Evolutionary conservation across 2,797 vertebrate species (phyloP), one percentile per base, ranked within the genome.

Genomic region (Leuciscus waleckii): DNA sequence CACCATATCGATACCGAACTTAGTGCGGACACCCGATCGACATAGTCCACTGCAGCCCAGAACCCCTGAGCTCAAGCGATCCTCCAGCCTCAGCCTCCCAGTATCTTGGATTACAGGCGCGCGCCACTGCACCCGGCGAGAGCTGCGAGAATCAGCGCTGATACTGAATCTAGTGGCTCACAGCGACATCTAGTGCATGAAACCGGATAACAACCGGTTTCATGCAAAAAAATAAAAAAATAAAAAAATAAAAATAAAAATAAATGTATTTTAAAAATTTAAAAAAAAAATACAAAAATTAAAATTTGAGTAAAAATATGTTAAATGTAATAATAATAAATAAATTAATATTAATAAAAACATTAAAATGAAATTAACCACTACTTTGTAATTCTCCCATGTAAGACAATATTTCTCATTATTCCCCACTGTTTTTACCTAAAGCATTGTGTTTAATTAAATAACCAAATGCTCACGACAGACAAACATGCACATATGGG

Each of bases 1-100:
- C 87, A 89, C 87, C 88, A 89, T 89, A 90, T 89, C 90, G 88
- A 89, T 87, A 81, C 85, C 87, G 86, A 89, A 85, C 88, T 89
- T 89, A 90, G 86, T 26, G 76, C 26, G 84, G 86, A 89, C 88
- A 88, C 90, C 90, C 77, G 90, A 85, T 88, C 87, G 77, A 11
- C 88, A 89, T 77, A 88, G 88, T 83, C 83, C 89, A 71, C 88
- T 70, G 1, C 16, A 74, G 68, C 3, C 68, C 67, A 65, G 63
- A 65, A 65, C 16, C 63, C 63, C 63, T 65, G 63, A 65, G 1
- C 63, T 65, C 63, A 65, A 32, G 63, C 16, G 7, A 65, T 32
- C 63, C 29, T 3, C 16, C 63, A 69, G 79, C 79, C 70, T 56
- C 58, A 76, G 7, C 17, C 23, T 77, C 75, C 29, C 63, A 65